Conservation (phyloP, 1,140 invertebrate genomes). For the Aphelenchoides besseyi region DNA sequence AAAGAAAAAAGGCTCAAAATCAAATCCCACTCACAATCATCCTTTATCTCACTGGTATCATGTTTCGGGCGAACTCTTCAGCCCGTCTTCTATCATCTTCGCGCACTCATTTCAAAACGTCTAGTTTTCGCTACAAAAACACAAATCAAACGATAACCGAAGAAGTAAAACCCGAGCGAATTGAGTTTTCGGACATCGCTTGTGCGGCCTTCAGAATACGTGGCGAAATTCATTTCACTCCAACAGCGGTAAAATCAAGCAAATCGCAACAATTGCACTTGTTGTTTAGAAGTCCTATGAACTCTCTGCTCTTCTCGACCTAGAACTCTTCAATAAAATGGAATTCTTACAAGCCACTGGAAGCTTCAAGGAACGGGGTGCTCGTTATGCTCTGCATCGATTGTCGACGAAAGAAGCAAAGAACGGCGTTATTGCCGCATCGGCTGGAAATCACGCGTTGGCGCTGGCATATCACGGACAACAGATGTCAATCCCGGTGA, state of each 20-base stretch:
- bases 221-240: slow-evolving; percentile 76
- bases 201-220: slow-evolving; percentile 83
- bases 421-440: slow-evolving; percentile 80
- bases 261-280: slow-evolving; percentile 13
- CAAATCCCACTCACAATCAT: no score
- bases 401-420: slow-evolving; percentile 72
- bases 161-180: no score
- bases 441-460: slow-evolving; percentile 79
- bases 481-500: slow-evolving; percentile 69
- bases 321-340: slow-evolving; percentile 86
- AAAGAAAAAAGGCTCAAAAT: no score
- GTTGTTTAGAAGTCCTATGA: slow-evolving; percentile 47
- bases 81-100: no score
- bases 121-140: no score
- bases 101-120: no score
- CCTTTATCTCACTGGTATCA: no score
- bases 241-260: slow-evolving; percentile 73
- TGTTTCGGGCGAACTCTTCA: no score
- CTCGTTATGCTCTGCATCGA: slow-evolving; percentile 76
- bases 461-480: slow-evolving; percentile 82
- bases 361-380: slow-evolving; percentile 88
- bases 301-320: slow-evolving; percentile 73
- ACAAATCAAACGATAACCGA: no score
- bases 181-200: slow-evolving; percentile 83
- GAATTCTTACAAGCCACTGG: slow-evolving; percentile 87